phyloP scores from a whole-genome alignment of 2,888 invertebrate genomes.

The Zelleria hepariella region DNA sequence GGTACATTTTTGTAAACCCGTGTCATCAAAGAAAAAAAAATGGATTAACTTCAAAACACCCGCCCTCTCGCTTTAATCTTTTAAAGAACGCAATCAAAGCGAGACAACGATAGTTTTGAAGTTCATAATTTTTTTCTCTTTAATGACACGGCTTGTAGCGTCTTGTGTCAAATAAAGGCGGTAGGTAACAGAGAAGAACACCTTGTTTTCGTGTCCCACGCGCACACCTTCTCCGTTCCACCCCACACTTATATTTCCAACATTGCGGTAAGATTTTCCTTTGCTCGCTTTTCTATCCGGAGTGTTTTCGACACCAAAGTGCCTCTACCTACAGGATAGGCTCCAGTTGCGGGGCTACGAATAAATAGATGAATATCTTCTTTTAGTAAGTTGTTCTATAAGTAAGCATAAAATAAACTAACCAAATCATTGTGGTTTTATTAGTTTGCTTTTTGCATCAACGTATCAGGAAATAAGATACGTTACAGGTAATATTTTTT shows the following conservation, averaged over 20 bases:
- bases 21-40: no score
- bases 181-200: neutral
- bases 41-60: no score
- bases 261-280: neutral
- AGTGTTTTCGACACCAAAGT: neutral
- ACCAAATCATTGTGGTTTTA: neutral
- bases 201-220: neutral
- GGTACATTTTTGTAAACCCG: no score
- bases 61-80: no score
- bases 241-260: slow-evolving; percentile 2
- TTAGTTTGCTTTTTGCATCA: neutral
- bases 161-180: no score
- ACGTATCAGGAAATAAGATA: no score
- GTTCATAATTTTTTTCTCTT: no score
- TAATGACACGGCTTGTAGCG: no score
- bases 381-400: neutral
- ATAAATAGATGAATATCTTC: neutral
- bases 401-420: neutral
- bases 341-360: no score
- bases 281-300: neutral
- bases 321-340: neutral
- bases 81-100: no score
- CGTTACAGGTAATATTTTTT: no score
- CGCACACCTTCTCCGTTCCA: neutral
- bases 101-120: no score